A percentile compares a stretch with the other conserved stretches of the same genome.
Evolutionary conservation across 1,140 invertebrate species (phyloP).

Genomic region (Lordiphosa mommai): DNA sequence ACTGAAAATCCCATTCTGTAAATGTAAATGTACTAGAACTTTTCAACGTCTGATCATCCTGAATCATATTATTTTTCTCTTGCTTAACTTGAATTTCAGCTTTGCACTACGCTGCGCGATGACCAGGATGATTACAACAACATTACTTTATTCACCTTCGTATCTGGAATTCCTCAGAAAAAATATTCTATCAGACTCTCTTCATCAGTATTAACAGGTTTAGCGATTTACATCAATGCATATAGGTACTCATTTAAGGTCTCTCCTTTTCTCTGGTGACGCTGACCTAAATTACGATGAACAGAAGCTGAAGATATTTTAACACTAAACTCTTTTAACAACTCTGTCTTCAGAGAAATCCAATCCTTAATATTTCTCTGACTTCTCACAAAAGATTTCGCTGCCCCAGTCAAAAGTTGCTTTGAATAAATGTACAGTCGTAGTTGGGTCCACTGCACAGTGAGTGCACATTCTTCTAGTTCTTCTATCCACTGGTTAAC

Average conservation of each 20-base stretch:
- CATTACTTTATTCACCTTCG: slow-evolving; percentile 7
- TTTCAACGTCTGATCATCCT: too few relatives aligned
- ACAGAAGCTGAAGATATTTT: slow-evolving; percentile 5
- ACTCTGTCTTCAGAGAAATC: not conserved
- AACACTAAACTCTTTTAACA: slow-evolving; percentile 6
- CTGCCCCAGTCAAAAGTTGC: slow-evolving; percentile 9
- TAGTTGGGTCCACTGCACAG: slow-evolving; percentile 1
- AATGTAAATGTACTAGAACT: too few relatives aligned
- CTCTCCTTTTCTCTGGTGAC: not conserved
- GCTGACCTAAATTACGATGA: not conserved
- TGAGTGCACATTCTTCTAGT: slow-evolving; percentile 20
- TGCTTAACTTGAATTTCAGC: too few relatives aligned
- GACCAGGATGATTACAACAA: too few relatives aligned
- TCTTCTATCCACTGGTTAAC: slow-evolving; percentile 18
- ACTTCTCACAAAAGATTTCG: not conserved
- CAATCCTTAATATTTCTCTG: slow-evolving; percentile 9
- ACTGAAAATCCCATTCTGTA: too few relatives aligned
- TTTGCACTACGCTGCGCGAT: too few relatives aligned
- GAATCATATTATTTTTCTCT: too few relatives aligned
- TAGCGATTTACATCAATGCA: too few relatives aligned
- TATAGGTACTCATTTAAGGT: not conserved
- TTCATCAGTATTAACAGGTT: too few relatives aligned
- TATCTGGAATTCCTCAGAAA: slow-evolving; percentile 21
- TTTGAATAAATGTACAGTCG: slow-evolving; percentile 18
- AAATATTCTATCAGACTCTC: too few relatives aligned